Percentiles rank a stretch among this genome's conserved stretches.
Conservation (phyloP, 2,797 vertebrate species). For the Octomys mimax region DNA sequence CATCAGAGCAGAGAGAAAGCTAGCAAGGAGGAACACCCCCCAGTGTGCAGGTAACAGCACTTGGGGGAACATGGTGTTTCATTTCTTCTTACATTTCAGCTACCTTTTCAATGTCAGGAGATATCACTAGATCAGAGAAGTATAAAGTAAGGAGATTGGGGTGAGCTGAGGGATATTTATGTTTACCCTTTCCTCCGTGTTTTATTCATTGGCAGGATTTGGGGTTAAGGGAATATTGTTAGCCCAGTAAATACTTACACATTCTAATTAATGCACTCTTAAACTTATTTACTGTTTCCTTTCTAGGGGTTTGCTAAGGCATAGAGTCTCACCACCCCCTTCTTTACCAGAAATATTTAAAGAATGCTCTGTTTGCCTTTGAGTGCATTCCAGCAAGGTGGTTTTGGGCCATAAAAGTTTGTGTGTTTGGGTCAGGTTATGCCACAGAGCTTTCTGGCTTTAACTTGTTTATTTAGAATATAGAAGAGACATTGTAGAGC, state of each 20-base stretch:
- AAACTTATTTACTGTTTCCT: constrained; percentile 66
- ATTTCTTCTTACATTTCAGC: not conserved
- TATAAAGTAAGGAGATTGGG: not conserved
- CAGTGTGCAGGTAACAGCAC: not conserved
- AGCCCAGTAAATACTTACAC: not conserved
- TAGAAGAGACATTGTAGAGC: constrained; percentile 30
- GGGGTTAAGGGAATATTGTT: not conserved
- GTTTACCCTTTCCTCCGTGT: not conserved
- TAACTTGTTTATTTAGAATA: constrained; percentile 67
- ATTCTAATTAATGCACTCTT: constrained; percentile 64
- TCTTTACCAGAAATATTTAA: constrained; percentile 71
- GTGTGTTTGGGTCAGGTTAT: constrained; percentile 38
- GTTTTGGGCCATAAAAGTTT: constrained; percentile 59
- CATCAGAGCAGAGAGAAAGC: not conserved
- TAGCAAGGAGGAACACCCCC: not conserved
- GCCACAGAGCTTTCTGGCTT: constrained; percentile 26
- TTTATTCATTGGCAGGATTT: not conserved
- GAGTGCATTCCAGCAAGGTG: constrained; percentile 26
- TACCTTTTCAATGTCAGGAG: not conserved
- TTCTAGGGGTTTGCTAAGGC: constrained; percentile 46
- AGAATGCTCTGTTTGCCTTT: constrained; percentile 68
- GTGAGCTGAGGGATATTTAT: not conserved
- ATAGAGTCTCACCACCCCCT: not conserved
- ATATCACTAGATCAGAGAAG: not conserved
- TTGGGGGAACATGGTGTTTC: not conserved